Evolutionary conservation across 1,140 invertebrate species (phyloP).

Genomic region (Contarinia nasturtii): DNA sequence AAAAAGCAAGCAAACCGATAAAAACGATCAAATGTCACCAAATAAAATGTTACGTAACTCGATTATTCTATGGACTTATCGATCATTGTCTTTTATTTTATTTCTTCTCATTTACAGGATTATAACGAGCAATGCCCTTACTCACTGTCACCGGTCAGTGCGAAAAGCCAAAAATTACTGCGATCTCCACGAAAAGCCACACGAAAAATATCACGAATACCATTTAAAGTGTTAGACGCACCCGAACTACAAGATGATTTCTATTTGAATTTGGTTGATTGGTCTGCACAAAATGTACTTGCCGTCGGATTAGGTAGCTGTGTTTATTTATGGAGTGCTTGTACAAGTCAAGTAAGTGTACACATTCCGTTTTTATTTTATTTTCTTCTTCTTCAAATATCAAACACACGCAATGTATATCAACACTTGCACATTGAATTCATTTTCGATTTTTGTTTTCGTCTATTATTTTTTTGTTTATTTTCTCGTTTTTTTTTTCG

Average conservation of each 20-base stretch:
- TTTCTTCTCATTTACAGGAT: constrained; percentile 36
- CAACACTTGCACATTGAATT: not conserved
- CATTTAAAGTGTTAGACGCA: constrained; percentile 95
- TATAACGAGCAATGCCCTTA: constrained; percentile 55
- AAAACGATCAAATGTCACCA: not conserved
- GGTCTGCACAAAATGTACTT: constrained; percentile 97
- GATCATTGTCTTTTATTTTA: not conserved
- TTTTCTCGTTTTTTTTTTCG: not conserved
- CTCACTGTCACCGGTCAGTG: constrained; percentile 81
- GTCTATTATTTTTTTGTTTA: not conserved
- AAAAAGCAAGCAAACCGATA: no score
- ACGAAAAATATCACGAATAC: constrained; percentile 89
- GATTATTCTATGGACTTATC: not conserved
- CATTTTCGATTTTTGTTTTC: not conserved
- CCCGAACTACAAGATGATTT: constrained; percentile 99
- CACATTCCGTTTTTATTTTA: not conserved
- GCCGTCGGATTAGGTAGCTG: constrained; percentile 96
- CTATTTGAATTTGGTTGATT: constrained; percentile 97
- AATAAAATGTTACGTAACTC: not conserved
- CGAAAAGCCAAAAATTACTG: constrained; percentile 84
- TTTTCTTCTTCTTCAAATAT: no score
- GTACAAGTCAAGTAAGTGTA: constrained; percentile 73
- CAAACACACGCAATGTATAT: no score
- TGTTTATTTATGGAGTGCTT: constrained; percentile 98
- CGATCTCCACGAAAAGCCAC: constrained; percentile 88